Evolutionary conservation across 2,888 invertebrate genomes (phyloP), one percentile per base, ranked within the genome.

Genomic region (Cerastoderma edule): DNA sequence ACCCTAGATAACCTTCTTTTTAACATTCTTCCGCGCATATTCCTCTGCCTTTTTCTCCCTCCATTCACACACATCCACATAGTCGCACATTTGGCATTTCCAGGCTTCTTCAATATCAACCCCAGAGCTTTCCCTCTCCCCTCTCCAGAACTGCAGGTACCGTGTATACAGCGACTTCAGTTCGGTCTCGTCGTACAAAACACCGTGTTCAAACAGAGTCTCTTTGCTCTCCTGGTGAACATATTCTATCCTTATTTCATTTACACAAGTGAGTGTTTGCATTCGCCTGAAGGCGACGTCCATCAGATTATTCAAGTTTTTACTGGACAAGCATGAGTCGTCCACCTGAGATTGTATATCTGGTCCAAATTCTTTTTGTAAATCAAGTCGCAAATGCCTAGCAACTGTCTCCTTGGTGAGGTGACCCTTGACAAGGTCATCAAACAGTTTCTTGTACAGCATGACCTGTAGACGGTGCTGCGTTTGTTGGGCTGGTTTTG

Each of bases 61-160:
- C 92, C 92, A 92, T 54, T 88, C 89, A 85, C 92, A 92, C 8
- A 89, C 60, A 24, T 87, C 84, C 16, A 85, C 79, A 83, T 87
- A 91, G 68, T 89, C 90, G 85, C 92, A 92, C 24, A 71, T 75
- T 57, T 86, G 85, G 83, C 91, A 91, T 64, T 91, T 91, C 88
- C 89, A 91, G 0, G 91, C 90, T n/a, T 92, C 92, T 76, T 92
- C 92, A 44, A 92, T 88, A 24, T 91, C 92, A 10, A 92, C 91
- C 2, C 92, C 92, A 46, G 28, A 35, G 4, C 81, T 78, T 28
- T 83, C 76, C 27, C 91, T 83, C 30, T 82, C 64, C 13, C 90
- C 90, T 56, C 78, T 74, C 91, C 91, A 91, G 69, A 88, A 91
- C 48, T 79, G 67, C 24, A 87, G 46, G 48, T 80, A 87, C 28